Evolutionary conservation across 2,888 invertebrate genomes (phyloP), one percentile per base, ranked within the genome.

Genomic region (Meganola albula): DNA sequence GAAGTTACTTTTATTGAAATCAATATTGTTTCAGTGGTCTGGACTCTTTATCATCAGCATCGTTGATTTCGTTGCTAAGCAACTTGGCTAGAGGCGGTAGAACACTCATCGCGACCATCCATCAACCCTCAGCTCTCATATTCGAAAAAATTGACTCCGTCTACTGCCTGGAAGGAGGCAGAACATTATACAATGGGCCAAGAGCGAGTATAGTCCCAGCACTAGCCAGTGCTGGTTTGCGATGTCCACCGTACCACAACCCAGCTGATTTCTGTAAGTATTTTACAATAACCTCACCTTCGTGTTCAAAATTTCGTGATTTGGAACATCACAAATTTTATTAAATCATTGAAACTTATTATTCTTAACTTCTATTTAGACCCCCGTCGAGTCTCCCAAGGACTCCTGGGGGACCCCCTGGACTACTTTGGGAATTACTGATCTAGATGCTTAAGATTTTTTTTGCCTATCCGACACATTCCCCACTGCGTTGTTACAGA

Each of bases 61-160:
- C 96, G 41, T 93, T 96, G 45, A 90, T 97, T 28, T 84, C 90
- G 0, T 76, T 97, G 14, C 83, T 97, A 38, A 94, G 93, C 71
- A 89, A 90, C 39, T 80, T 97, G 30, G 96, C 97, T 0, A 88
- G 90, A 27, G 95, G 94, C 47, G 96, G 95, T 1, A 88, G 97
- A 27, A 97, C 97, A 0, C 90, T 98, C 3, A 89, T 97, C 27
- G 97, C 97, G 48, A 97, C 97, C 10, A 96, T 98, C 45, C 97
- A 98, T 71, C 97, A 97, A 70, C 97, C 98, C 0, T 96, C 95
- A 44, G 97, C 97, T 0, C 87, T 96, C 47, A 87, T 97, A 27
- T 96, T 98, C 64, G 96, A 97, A 76, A 95, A 95, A 90, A 96
- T 98, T 56, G 96, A 97, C 69, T 90, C 93, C 51, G 86, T 98